These are phyloP conservation scores for Pristiophorus japonicus DNA, from an alignment of 2,113 vertebrate genomes.

Conservation along the genomic window DNA sequence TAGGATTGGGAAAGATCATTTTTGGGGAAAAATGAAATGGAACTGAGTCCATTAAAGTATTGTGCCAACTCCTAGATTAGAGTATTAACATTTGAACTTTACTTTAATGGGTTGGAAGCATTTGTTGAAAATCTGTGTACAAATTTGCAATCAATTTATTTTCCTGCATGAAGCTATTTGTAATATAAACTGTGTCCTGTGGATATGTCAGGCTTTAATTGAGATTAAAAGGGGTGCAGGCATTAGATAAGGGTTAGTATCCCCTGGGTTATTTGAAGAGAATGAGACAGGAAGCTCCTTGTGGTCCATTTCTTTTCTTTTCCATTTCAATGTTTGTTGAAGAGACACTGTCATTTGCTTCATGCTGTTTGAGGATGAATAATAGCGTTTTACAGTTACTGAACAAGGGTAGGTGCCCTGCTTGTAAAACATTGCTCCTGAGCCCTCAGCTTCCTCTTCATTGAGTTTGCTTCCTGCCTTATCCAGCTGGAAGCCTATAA, in stretches of 20 bases:
- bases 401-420: neutral
- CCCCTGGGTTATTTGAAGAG: constrained; percentile 4
- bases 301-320: neutral
- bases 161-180: neutral
- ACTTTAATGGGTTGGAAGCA: neutral
- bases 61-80: neutral
- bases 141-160: constrained; percentile 22
- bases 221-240: constrained; percentile 31
- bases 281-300: neutral
- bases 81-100: constrained; percentile 17
- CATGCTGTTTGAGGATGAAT: constrained; percentile 24
- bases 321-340: constrained; percentile 6
- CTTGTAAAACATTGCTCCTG: neutral
- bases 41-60: neutral
- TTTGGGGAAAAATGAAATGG: neutral
- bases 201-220: constrained; percentile 24
- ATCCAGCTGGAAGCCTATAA: constrained; percentile 21
- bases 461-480: constrained; percentile 20
- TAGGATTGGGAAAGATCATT: neutral
- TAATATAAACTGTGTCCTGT: neutral
- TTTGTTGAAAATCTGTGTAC: constrained; percentile 16
- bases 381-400: constrained; percentile 5
- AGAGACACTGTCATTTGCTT: neutral
- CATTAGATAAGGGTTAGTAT: constrained; percentile 23
- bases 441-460: constrained; percentile 21